Evolutionary conservation across 2,888 invertebrate genomes (phyloP), one percentile per base, ranked within the genome.

Genomic region (Schizotus pectinicornis): DNA sequence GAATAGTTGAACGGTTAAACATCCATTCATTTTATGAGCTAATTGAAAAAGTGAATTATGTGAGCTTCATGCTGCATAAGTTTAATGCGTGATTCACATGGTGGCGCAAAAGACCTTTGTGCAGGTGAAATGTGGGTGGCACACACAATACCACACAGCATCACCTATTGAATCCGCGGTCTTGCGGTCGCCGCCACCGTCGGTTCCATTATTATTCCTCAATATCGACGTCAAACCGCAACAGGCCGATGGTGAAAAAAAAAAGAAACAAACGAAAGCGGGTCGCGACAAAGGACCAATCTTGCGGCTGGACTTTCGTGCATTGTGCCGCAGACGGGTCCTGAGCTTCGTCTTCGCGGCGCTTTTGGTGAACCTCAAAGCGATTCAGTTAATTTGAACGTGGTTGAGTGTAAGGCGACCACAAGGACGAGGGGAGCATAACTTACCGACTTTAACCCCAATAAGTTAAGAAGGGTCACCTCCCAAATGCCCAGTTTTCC

Each of bases 51-150:
- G 9, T 41, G 48, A 54, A 41, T 46, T 54, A 54, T 46, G 37
- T 48, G 54, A 54, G 30, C 36, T 54, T 54, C 54, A 54, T 54
- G 54, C 46, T 54, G 31, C 54, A 54, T 54, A 54, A 54, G 37
- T 31, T 47, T 48, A 39, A 48, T 33, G 34, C 39, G 37, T 54
- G 47, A 54, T 48, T 55, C 39, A 55, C 42, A 8, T 31, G 42
- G 31, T 37, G 30, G 31, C 22, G 50, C 38, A 41, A 42, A 22
- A 5, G 22, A 22, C 22, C 22, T 22, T 38, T 48, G 47, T 47
- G 13, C 22, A 39, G 8, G 14, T 11, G 43, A 33, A 22, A 3
- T 45, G 51, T 51, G 56, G 56, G 56, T 50, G 56, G 56, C 13
- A 53, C 22, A 22, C 22, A 22, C 52, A 42, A 37, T 53, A 37